Conservation (phyloP, 2,113 vertebrate species). For the Boleophthalmus pectinirostris region DNA sequence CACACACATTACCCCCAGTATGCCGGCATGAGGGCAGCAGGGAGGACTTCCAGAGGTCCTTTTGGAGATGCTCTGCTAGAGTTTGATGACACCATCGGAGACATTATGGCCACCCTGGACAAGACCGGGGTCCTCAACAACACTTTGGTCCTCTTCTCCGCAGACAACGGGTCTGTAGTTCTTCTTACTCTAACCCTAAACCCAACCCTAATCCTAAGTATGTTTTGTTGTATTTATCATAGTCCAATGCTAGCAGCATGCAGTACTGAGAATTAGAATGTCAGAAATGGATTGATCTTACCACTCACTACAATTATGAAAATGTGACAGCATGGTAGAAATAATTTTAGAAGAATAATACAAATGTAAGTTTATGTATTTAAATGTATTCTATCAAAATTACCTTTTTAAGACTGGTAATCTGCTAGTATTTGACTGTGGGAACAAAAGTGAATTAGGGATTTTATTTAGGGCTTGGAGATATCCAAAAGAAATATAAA, state of each 20-base stretch:
- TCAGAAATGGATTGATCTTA: too few species aligned
- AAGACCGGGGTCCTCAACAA: conserved; percentile 78
- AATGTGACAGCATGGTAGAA: neutral
- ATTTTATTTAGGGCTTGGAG: too few species aligned
- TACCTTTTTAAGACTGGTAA: too few species aligned
- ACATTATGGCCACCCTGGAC: conserved; percentile 75
- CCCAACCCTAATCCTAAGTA: too few species aligned
- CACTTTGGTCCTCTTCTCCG: conserved; percentile 88
- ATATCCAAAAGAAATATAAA: too few species aligned
- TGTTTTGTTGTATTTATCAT: neutral
- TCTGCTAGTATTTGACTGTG: too few species aligned
- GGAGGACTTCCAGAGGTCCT: conserved; percentile 78
- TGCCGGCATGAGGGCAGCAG: conserved; percentile 75
- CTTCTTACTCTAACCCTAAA: neutral
- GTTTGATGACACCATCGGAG: conserved; percentile 85
- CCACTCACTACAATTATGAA: too few species aligned
- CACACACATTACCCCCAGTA: conserved; percentile 97
- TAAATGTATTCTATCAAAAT: neutral
- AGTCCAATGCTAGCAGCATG: neutral
- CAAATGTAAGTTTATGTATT: neutral
- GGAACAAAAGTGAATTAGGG: too few species aligned
- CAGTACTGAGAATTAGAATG: neutral
- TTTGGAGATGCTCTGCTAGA: conserved; percentile 90
- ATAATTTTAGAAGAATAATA: neutral
- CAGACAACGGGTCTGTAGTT: conserved; percentile 88